These are phyloP conservation scores for Clytia hemisphaerica DNA, from an alignment of 30 jellyfish, hydroid and myxozoan genomes.

Conservation along the genomic window DNA sequence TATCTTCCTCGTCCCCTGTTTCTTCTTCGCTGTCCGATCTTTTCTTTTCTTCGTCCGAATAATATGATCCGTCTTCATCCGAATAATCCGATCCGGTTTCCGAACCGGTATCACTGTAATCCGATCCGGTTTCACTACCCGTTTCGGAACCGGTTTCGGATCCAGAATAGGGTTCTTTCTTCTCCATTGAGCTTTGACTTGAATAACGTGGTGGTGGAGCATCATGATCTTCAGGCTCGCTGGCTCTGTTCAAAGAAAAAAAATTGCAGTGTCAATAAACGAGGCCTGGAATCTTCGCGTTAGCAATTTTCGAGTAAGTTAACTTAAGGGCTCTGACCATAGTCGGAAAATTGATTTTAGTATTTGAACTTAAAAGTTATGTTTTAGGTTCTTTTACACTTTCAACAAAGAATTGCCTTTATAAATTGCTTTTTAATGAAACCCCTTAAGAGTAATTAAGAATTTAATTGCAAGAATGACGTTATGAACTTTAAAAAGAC, in stretches of 20 bases:
- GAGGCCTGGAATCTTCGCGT: no score
- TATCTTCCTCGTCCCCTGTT: constrained; percentile 55
- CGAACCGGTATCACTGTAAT: constrained; percentile 17
- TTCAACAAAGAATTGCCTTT: no score
- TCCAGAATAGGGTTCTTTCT: constrained; percentile 5
- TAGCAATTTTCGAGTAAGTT: no score
- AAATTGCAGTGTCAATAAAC: no score
- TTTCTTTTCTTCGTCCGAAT: constrained; percentile 40
- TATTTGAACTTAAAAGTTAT: no score
- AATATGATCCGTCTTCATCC: constrained; percentile 26
- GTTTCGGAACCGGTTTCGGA: constrained; percentile 2
- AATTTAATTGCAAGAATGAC: no score
- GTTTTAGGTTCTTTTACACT: no score
- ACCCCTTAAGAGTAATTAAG: no score
- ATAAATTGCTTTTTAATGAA: no score
- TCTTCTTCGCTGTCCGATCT: constrained; percentile 65
- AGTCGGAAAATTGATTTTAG: no score
- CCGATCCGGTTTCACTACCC: constrained; percentile 32
- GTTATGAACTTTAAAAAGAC: no score
- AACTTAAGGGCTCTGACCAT: no score
- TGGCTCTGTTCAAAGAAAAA: not conserved
- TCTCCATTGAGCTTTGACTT: constrained; percentile 21
- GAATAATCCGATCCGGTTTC: constrained; percentile 7
- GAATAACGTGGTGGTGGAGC: constrained; percentile 45
- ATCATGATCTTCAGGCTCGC: constrained; percentile 20